Conservation (phyloP, 2,888 invertebrate species). For the Drosophila nigritarsus region DNA sequence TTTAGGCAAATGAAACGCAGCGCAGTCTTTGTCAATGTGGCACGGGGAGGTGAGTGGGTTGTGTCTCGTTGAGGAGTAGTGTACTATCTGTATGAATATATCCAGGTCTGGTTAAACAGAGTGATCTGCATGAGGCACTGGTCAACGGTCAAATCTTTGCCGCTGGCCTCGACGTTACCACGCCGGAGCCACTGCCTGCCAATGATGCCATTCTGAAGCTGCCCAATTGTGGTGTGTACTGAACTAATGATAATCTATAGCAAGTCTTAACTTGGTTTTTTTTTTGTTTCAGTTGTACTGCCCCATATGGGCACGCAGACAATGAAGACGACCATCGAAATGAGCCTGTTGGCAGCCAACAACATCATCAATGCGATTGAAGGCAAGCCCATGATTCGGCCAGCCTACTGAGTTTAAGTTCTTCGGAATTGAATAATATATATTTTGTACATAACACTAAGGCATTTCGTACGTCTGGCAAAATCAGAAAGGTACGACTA, state of each 20-base stretch:
- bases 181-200: slow-evolving; percentile 94
- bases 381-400: slow-evolving; percentile 89
- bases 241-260: rapidly evolving
- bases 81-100: background rate
- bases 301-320: slow-evolving; percentile 97
- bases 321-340: slow-evolving; percentile 89
- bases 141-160: slow-evolving; percentile 90
- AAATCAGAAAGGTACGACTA: background rate
- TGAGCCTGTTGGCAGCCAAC: slow-evolving; percentile 92
- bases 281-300: slow-evolving; percentile 87
- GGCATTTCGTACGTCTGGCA: background rate
- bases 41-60: slow-evolving; percentile 88
- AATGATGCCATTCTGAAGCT: slow-evolving; percentile 91
- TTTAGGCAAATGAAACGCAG: slow-evolving; percentile 94
- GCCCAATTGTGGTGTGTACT: slow-evolving; percentile 90
- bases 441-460: background rate
- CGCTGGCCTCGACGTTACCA: slow-evolving; percentile 96
- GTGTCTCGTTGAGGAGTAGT: background rate
- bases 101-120: slow-evolving; percentile 90
- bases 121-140: slow-evolving; percentile 91
- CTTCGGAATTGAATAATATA: background rate
- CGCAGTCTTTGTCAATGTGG: slow-evolving; percentile 95
- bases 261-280: background rate
- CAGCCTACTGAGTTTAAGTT: slow-evolving; percentile 82
- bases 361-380: slow-evolving; percentile 92